phyloP scores from a whole-genome alignment of 2,888 invertebrate genomes.

The Tridacna gigas region DNA sequence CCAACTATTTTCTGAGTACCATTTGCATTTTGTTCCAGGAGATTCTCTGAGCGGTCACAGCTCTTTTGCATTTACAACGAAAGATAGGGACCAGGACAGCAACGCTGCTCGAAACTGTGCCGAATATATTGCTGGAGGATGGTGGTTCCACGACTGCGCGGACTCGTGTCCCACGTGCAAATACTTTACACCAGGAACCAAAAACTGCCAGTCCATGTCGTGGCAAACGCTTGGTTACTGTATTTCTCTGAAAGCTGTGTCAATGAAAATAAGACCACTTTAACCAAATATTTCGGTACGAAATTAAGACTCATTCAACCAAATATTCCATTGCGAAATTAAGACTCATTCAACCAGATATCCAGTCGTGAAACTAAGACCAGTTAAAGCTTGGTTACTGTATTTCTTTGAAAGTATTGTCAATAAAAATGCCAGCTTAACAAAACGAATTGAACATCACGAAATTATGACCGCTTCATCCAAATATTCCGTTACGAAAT shows the following conservation, averaged over 20 bases:
- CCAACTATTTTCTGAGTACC: no score
- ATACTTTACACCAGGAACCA: conserved; percentile 44
- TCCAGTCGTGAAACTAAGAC: no score
- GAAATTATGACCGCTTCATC: no score
- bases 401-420: no score
- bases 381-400: no score
- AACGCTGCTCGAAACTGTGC: conserved; percentile 40
- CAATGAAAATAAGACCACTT: conserved; percentile 58
- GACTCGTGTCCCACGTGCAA: conserved; percentile 59
- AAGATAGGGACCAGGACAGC: conserved; percentile 45
- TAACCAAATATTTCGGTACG: conserved; percentile 5
- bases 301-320: no score
- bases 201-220: conserved; percentile 49
- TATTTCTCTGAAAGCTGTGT: conserved; percentile 36
- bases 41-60: conserved; percentile 49
- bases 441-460: no score
- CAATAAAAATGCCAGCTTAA: no score
- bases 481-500: no score
- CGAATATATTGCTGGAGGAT: conserved; percentile 37
- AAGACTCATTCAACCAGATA: no score
- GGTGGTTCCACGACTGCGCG: conserved; percentile 61
- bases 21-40: conserved; percentile 26
- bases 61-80: conserved; percentile 50
- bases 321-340: no score
- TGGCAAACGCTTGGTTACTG: conserved; percentile 58